A percentile compares a stretch with the other conserved stretches of the same genome.
Evolutionary conservation across 2,888 invertebrate genomes (phyloP).

Genomic region (Netelia virgata): DNA sequence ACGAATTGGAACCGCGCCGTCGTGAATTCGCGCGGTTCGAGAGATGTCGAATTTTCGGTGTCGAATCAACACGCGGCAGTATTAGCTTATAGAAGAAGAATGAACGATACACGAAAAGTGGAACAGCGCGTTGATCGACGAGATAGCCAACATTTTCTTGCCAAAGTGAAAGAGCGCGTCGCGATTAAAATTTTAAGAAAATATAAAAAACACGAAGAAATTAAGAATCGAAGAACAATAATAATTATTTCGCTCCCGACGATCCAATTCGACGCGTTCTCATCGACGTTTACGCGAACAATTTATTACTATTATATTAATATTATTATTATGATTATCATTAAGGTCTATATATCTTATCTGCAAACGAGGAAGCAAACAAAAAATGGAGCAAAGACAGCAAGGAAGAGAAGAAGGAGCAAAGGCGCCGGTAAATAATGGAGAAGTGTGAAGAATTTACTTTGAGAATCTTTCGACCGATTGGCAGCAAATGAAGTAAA

Average conservation of each 20-base stretch:
- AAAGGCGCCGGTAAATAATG: neutral
- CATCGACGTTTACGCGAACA: slow-evolving; percentile 42
- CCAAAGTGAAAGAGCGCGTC: slow-evolving; percentile 44
- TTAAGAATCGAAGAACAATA: neutral
- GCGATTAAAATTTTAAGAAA: neutral
- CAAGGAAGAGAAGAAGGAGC: slow-evolving; percentile 26
- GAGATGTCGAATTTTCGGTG: slow-evolving; percentile 9
- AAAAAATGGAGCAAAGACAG: slow-evolving; percentile 1
- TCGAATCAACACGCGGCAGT: neutral
- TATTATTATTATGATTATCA: slow-evolving; percentile 48
- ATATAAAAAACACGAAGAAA: neutral
- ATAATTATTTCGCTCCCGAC: neutral
- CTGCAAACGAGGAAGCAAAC: slow-evolving; percentile 46
- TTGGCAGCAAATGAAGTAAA: slow-evolving; percentile 17
- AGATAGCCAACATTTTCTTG: slow-evolving; percentile 49
- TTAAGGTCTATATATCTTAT: slow-evolving; percentile 66
- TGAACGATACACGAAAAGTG: slow-evolving; percentile 2
- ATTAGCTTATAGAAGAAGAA: slow-evolving; percentile 41
- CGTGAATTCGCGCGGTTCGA: slow-evolving; percentile 7
- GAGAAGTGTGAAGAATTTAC: slow-evolving; percentile 41
- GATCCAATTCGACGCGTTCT: slow-evolving; percentile 46
- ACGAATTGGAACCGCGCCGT: slow-evolving; percentile 15
- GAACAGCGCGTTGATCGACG: neutral
- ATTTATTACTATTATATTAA: slow-evolving; percentile 51
- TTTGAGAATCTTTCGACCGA: slow-evolving; percentile 41